These are phyloP conservation scores for Lasaia peninsularis DNA, from an alignment of 1,140 invertebrate species.

Conservation along the genomic window DNA sequence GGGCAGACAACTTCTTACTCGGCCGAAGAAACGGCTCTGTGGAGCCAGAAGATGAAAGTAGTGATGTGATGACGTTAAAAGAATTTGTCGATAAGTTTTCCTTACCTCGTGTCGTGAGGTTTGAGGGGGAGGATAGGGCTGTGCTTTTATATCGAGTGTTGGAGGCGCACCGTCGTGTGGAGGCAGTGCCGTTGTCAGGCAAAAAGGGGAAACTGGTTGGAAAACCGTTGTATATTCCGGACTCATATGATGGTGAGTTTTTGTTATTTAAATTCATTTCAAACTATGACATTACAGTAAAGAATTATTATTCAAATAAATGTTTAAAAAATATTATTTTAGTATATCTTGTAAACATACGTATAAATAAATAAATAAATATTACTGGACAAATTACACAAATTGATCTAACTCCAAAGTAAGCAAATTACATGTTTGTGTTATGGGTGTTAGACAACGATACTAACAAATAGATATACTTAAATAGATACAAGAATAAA, in stretches of 20 bases:
- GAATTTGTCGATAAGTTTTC: conserved; percentile 79
- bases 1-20: conserved; percentile 72
- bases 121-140: conserved; percentile 73
- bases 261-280: background rate
- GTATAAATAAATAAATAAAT: no score
- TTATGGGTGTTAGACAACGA: no score
- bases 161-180: conserved; percentile 77
- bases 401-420: no score
- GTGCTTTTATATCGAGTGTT: conserved; percentile 77
- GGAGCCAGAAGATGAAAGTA: conserved; percentile 61
- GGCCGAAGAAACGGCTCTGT: conserved; percentile 59
- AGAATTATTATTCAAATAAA: no score
- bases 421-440: no score
- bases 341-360: no score
- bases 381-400: no score
- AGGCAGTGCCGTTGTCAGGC: conserved; percentile 73
- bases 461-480: no score
- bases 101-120: conserved; percentile 76
- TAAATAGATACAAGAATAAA: no score
- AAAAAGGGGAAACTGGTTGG: conserved; percentile 78
- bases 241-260: conserved; percentile 79
- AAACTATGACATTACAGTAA: no score
- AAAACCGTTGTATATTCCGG: conserved; percentile 77
- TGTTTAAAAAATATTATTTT: no score
- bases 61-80: conserved; percentile 68